Base-by-base conservation (phyloP, 2,113 vertebrate genomes). In the Rhinoderma darwinii region DNA sequence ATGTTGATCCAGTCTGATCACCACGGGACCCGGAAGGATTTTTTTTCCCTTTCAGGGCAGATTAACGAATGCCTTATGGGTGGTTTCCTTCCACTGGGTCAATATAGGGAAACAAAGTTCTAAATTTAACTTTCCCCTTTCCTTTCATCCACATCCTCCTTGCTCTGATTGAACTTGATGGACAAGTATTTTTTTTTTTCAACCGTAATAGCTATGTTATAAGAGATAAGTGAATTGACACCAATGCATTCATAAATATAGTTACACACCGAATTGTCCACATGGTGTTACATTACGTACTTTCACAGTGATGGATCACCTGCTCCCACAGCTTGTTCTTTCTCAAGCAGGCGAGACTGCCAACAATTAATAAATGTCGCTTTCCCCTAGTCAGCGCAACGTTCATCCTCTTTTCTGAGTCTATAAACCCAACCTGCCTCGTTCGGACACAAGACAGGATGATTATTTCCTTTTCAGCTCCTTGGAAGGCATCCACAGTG, bases 401-500 rank as follows among this genome's bases (percentile, higher is more conserved):
- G 0, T 95, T 96, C 93, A 94, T 92, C 83, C 95, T 91, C 88
- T 88, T 93, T 70, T 95, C 94, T 0, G 95, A 95, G 83, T 95
- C 95, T 63, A 95, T 95, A 90, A 96, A 96, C 2, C 95, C 95
- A 0, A 92, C 84, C 0, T 95, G 94, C 78, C 89, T 92, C 0
- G 94, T 95, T 83, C 95, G 92, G 2, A 96, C 95, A 1, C 95
- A 96, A 0, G 95, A 96, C 87, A 96, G 81, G 75, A 96, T 77
- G 1, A 95, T 54, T 5, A 95, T 81, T 82, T 96, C 95, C 88
- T 94, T 95, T 84, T 96, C 95, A 0, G 95, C 95, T 0, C 95
- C 95, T 32, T 96, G 95, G 86, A 96, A 96, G 0, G 95, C 95
- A 0, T 96, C 95, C 0, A 96, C 95, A 0, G 95, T 96, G 83